Evolutionary conservation across 2,797 vertebrate genomes (phyloP).

Genomic region (Sebastes glaucus): DNA sequence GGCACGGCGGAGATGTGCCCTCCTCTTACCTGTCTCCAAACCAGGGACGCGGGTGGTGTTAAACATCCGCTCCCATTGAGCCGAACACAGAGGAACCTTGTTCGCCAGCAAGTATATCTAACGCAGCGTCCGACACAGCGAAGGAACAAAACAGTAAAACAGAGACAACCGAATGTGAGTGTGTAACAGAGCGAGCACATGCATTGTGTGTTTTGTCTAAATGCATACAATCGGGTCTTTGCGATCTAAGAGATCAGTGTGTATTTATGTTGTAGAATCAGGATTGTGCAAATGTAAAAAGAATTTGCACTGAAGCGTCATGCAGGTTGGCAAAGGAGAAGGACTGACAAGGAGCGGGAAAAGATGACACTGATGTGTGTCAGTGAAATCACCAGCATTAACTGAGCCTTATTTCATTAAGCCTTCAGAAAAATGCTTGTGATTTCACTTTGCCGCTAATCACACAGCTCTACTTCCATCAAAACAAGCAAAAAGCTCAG

Average conservation of each 20-base stretch:
- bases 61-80: constrained; percentile 98
- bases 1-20: constrained; percentile 50
- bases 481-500: constrained; percentile 36
- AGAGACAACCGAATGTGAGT: constrained; percentile 73
- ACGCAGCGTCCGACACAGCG: constrained; percentile 72
- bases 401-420: background rate
- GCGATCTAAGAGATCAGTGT: background rate
- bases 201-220: constrained; percentile 43
- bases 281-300: constrained; percentile 5
- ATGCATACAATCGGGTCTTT: constrained; percentile 19
- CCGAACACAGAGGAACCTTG: constrained; percentile 95
- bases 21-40: constrained; percentile 93
- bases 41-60: constrained; percentile 94
- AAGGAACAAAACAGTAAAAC: constrained; percentile 80
- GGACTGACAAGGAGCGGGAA: background rate
- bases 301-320: constrained; percentile 48
- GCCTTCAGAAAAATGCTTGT: constrained; percentile 2
- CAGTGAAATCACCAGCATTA: constrained; percentile 9
- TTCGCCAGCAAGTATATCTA: constrained; percentile 94
- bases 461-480: background rate
- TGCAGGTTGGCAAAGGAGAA: constrained; percentile 50
- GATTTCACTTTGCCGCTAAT: background rate
- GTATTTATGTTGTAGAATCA: background rate
- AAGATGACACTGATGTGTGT: background rate
- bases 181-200: constrained; percentile 58